Evolutionary conservation across 2,888 invertebrate species (phyloP), one percentile per base, ranked within the genome.

Genomic region (Macaria notata): DNA sequence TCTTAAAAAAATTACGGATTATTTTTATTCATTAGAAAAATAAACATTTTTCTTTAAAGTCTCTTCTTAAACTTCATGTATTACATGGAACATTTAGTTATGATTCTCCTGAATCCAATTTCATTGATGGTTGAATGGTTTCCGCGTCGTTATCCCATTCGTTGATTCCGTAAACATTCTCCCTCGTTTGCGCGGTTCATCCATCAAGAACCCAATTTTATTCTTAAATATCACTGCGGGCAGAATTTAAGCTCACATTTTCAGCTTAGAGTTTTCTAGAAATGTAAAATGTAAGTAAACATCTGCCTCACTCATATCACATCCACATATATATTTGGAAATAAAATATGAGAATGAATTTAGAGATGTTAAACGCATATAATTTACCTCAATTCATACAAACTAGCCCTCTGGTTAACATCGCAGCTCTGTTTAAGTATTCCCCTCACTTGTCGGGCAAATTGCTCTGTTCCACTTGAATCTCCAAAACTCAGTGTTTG

Each of bases 401-500:
- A 52, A 48, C 48, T 52, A 33, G 39, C 33, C 43, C 44, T 5
- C 51, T 57, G 49, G 31, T 19, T 49, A 43, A 9, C 54, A 54
- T 43, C 19, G 46, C 19, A 29, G 31, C 47, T 41, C 46, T 19
- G 45, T 57, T 72, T 73, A 63, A 65, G 63, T 65, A 75, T 76
- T 75, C 75, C 65, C 70, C 68, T 69, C 76, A 69, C 60, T 52
- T 53, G 57, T 57, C 53, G 56, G 46, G 59, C 53, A 54, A 62
- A 68, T 66, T 61, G 59, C 66, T 45, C 66, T 69, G 45, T 59
- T 66, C 65, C 65, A 66, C 70, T 70, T 72, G 69, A 70, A 72
- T 71, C 68, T 70, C 72, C 70, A 69, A 71, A 76, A 74, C 72
- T 66, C 61, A 64, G 61, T 62, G 65, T 79, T 80, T 76, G 72